Conservation (phyloP, 2,113 vertebrate species). For the Grammomys dolichurus region DNA sequence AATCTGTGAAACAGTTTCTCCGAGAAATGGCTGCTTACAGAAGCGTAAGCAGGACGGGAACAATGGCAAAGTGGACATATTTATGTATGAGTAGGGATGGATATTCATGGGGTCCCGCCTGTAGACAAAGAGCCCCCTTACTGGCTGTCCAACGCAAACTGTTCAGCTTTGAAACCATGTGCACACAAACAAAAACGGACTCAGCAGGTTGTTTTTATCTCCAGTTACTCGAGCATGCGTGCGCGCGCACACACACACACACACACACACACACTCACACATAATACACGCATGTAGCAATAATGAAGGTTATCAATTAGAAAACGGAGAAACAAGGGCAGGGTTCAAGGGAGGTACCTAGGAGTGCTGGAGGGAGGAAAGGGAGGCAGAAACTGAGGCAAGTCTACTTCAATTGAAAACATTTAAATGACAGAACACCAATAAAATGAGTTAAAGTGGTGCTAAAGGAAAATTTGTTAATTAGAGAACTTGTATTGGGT, state of each 20-base stretch:
- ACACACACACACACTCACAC: not conserved
- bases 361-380: not conserved
- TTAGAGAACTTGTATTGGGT: not conserved
- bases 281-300: not conserved
- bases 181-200: not conserved
- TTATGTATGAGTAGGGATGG: not conserved
- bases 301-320: not conserved
- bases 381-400: not conserved
- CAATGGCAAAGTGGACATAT: not conserved
- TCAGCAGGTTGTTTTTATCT: not conserved
- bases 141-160: not conserved
- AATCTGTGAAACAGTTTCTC: not conserved
- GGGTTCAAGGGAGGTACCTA: not conserved
- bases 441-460: not conserved
- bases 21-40: not conserved
- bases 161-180: not conserved
- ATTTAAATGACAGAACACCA: not conserved
- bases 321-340: not conserved
- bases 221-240: not conserved
- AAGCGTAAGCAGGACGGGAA: not conserved
- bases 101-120: not conserved
- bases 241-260: not conserved
- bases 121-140: not conserved
- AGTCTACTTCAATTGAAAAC: not conserved
- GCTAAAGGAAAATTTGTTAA: not conserved